Evolutionary conservation across 35 echinoderm and acorn worm species (phyloP), one percentile per base, ranked within the genome.

Genomic region (Ophioderma brevispina): DNA sequence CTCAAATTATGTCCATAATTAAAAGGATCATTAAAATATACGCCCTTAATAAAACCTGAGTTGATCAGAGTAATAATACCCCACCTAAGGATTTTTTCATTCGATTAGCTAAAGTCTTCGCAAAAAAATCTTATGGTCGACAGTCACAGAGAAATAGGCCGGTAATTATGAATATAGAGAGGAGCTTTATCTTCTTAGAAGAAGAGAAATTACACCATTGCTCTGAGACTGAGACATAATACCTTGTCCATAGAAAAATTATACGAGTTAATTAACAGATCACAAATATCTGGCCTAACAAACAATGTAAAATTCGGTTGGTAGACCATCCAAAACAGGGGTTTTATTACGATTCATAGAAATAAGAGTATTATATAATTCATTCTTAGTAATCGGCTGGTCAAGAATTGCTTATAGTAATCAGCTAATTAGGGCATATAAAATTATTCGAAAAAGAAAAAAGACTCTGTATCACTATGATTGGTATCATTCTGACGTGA

Each of bases 331-430:
- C 15, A 25, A 55, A 0, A 35, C 85, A n/a, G 85, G 85, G 4
- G 41, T 87, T 76, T 87, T 37, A 77, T 77, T 28, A 14, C 75
- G 36, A n/a, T 28, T 77, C 85, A 87, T 77, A 23, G 56, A 87
- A 17, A n/a, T 87, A 52, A 87, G n/a, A 32, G 32, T 63, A 37
- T 77, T 38, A 2, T 31, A 76, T 13, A 76, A 39, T n/a, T 87
- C 85, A 28, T 77, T 38, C 59, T 77, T 40, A 14, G 85, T 38
- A 40, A n/a, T 55, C 28, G 63, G 56, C 41, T 46, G 41, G 17
- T 87, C 85, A n/a, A 76, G 75, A 40, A 77, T n/a, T 76, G 37
- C 40, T 77, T 76, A 40, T 87, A 28, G 11, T 87, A 59, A 35
- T 77, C 63, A 40, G 14, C n/a, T 38, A 87, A 38, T 32, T 77